phyloP scores from a whole-genome alignment of 2,797 vertebrate genomes.

The Mus minutoides region DNA sequence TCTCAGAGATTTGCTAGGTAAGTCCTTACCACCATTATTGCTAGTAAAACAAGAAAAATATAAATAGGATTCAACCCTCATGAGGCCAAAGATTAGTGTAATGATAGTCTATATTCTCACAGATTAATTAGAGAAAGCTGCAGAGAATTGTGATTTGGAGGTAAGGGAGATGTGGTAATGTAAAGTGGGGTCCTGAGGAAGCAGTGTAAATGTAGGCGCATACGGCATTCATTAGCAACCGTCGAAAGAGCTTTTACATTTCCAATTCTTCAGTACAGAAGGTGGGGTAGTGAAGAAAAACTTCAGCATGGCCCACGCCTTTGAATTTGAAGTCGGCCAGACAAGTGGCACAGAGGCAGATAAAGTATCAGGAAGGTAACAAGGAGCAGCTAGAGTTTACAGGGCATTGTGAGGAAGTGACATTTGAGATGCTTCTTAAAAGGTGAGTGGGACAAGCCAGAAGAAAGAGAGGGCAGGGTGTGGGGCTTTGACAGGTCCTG shows the following conservation, averaged over 20 bases:
- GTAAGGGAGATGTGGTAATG: not conserved
- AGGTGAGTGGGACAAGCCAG: not conserved
- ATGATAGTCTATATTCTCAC: conserved; percentile 18
- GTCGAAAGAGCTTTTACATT: not conserved
- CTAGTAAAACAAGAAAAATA: conserved; percentile 61
- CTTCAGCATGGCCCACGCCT: not conserved
- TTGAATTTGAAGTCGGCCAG: not conserved
- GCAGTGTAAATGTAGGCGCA: conserved; percentile 1
- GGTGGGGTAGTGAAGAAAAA: not conserved
- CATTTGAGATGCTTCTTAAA: not conserved
- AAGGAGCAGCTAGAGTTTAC: not conserved
- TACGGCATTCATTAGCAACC: conserved; percentile 24
- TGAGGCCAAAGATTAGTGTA: conserved; percentile 11
- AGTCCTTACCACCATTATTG: conserved; percentile 40
- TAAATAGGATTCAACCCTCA: conserved; percentile 53
- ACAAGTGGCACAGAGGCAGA: not conserved
- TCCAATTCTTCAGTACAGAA: conserved; percentile 47
- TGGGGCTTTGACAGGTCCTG: not conserved
- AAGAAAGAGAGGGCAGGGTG: not conserved
- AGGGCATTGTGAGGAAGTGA: no score
- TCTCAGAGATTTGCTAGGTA: conserved; percentile 31
- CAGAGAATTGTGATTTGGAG: not conserved
- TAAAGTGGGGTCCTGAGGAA: conserved; percentile 6
- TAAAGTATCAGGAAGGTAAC: not conserved
- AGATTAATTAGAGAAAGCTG: conserved; percentile 57